These are phyloP conservation scores for Clarias gariepinus DNA, from an alignment of 2,113 vertebrate species.

Conservation along the genomic window DNA sequence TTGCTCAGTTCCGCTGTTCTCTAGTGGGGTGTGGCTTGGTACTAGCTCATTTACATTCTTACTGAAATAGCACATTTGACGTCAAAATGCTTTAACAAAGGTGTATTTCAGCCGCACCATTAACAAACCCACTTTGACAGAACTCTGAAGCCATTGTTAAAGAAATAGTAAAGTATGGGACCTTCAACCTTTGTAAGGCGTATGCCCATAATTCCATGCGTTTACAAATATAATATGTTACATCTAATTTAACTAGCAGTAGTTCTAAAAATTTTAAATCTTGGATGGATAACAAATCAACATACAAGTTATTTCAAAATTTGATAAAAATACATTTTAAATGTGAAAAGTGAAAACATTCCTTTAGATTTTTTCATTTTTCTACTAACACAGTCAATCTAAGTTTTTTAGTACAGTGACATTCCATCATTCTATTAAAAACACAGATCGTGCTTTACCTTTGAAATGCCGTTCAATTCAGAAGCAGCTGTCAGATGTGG, in stretches of 20 bases:
- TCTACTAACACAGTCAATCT: background rate
- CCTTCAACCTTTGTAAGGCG: background rate
- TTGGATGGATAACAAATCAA: background rate
- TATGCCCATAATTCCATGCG: background rate
- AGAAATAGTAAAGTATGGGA: too few species aligned
- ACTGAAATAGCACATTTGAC: too few species aligned
- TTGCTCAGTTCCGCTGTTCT: too few species aligned
- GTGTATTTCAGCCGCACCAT: too few species aligned
- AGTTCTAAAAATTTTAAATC: background rate
- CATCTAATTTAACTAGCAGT: background rate
- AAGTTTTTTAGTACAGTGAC: background rate
- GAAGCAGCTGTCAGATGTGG: constrained; percentile 35
- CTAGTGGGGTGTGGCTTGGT: too few species aligned
- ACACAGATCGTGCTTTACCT: constrained; percentile 6
- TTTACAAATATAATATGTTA: background rate
- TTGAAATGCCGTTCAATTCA: constrained; percentile 4
- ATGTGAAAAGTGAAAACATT: constrained; percentile 4
- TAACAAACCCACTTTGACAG: too few species aligned
- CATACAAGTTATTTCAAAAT: background rate
- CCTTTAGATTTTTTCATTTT: background rate
- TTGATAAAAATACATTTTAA: background rate
- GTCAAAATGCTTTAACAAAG: too few species aligned
- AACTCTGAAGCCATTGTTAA: too few species aligned
- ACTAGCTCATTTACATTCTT: too few species aligned
- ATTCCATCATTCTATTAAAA: constrained; percentile 3